Evolutionary conservation across 2,888 invertebrate species (phyloP).

Genomic region (Ochropacha duplaris): DNA sequence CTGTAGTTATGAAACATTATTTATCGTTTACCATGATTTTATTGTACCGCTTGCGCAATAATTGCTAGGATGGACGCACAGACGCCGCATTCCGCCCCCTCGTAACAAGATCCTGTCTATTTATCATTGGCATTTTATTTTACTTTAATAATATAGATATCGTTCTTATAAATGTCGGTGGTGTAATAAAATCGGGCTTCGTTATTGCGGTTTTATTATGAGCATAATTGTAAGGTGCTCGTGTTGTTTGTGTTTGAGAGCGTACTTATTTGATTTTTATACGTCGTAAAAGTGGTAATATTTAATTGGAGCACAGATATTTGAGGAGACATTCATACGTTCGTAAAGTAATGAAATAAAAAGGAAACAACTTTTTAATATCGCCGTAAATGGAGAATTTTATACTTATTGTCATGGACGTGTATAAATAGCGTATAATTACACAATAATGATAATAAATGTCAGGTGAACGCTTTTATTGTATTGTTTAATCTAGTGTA

Average conservation of each 20-base stretch:
- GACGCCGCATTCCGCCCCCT: constrained; percentile 17
- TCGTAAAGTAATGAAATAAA: neutral
- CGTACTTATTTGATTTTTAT: neutral
- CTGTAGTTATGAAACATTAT: constrained; percentile 67
- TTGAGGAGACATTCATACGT: neutral
- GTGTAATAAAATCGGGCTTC: constrained; percentile 10
- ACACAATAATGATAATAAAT: constrained; percentile 19
- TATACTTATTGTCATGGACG: neutral
- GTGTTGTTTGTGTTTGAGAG: neutral
- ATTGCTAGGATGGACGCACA: constrained; percentile 40
- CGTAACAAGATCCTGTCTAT: constrained; percentile 19
- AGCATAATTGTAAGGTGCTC: constrained; percentile 1
- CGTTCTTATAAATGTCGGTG: constrained; percentile 7
- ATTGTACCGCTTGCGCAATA: constrained; percentile 67
- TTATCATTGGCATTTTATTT: constrained; percentile 22
- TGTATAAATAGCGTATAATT: neutral
- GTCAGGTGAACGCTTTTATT: constrained; percentile 23
- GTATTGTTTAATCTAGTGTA: constrained; percentile 7
- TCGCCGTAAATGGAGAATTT: neutral
- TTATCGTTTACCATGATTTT: constrained; percentile 61
- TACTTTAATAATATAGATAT: constrained; percentile 15
- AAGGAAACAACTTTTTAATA: neutral
- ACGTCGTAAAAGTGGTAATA: neutral
- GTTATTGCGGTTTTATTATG: constrained; percentile 10
- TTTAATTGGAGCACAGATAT: neutral